phyloP scores from a whole-genome alignment of 2,797 vertebrate genomes.

The Rhinichthys osculus region DNA sequence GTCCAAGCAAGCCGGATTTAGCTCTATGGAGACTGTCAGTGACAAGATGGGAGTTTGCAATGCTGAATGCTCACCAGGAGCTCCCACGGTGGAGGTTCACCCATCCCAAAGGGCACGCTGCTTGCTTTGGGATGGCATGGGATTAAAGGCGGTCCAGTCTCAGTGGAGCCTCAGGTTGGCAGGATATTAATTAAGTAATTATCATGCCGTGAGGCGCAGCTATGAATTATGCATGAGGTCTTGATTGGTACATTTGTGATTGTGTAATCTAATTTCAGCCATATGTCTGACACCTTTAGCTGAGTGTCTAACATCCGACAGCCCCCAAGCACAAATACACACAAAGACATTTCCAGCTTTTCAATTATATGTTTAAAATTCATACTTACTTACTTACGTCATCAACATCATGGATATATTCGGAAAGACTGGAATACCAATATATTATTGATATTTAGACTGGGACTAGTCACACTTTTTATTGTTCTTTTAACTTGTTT shows the following conservation, averaged over 20 bases:
- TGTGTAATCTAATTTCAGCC: constrained; percentile 82
- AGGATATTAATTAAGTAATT: constrained; percentile 87
- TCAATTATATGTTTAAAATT: constrained; percentile 28
- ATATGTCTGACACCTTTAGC: constrained; percentile 63
- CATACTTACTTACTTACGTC: constrained; percentile 35
- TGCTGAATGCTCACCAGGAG: constrained; percentile 44
- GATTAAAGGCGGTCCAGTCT: constrained; percentile 77
- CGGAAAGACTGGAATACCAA: background rate
- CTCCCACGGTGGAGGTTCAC: constrained; percentile 37
- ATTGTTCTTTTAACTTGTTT: no score
- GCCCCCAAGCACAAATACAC: constrained; percentile 30
- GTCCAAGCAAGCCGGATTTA: constrained; percentile 69
- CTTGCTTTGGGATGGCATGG: constrained; percentile 55
- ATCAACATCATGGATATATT: background rate
- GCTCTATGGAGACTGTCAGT: constrained; percentile 66
- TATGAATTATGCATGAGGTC: constrained; percentile 82
- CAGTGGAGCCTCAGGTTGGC: constrained; percentile 70
- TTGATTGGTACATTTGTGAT: constrained; percentile 81
- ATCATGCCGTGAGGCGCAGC: constrained; percentile 71
- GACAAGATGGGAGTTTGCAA: constrained; percentile 43
- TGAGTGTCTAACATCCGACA: constrained; percentile 66
- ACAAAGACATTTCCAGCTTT: constrained; percentile 36
- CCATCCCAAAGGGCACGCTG: constrained; percentile 46
- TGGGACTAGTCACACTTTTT: background rate
- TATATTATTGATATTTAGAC: background rate